These are phyloP conservation scores for Antechinus flavipes DNA, from an alignment of 2,113 vertebrate genomes.

Conservation along the genomic window DNA sequence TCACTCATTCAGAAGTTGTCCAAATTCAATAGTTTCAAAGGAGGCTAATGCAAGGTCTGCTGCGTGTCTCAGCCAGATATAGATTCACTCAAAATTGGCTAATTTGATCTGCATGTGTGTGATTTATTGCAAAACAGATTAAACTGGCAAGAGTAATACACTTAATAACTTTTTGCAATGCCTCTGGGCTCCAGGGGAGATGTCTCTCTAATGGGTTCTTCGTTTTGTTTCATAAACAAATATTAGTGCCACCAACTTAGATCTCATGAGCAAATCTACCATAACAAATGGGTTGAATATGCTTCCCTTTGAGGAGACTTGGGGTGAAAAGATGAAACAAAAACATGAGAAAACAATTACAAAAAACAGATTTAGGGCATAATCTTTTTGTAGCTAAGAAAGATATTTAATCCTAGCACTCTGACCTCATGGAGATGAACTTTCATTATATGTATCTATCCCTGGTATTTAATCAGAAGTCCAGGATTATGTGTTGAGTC, in stretches of 20 bases:
- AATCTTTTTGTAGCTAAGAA: not conserved
- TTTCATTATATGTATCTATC: not conserved
- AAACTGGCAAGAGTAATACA: conserved; percentile 1
- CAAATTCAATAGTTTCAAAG: not conserved
- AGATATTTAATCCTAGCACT: not conserved
- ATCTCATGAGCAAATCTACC: not conserved
- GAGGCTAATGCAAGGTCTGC: not conserved
- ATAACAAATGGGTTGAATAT: not conserved
- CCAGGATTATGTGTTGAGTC: conserved; percentile 9
- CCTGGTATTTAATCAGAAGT: not conserved
- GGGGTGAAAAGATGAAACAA: conserved; percentile 17
- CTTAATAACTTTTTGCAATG: not conserved
- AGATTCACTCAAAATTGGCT: not conserved
- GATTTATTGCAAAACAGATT: not conserved
- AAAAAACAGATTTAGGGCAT: not conserved
- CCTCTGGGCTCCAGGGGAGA: not conserved
- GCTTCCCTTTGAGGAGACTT: conserved; percentile 13
- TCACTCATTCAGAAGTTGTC: not conserved
- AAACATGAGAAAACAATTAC: not conserved
- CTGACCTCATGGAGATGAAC: not conserved
- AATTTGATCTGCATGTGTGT: not conserved
- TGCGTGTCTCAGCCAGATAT: not conserved
- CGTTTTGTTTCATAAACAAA: conserved; percentile 2
- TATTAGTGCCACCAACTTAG: conserved; percentile 1
- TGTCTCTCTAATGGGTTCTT: not conserved